Conservation (phyloP, 2,888 invertebrate genomes). For the Drosophila mayaguana region DNA sequence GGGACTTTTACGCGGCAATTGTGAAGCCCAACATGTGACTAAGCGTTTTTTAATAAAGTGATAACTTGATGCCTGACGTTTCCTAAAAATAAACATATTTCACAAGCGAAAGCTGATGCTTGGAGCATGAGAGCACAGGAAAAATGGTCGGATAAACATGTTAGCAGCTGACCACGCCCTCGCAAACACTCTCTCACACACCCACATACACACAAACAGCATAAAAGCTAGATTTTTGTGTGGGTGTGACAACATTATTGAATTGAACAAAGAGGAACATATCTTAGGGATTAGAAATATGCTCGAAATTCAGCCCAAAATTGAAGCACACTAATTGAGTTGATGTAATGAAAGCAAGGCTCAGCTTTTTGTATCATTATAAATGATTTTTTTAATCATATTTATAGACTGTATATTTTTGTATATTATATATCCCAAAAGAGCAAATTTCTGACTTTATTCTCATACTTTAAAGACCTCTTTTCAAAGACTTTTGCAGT, state of each 20-base stretch:
- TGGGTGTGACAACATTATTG: constrained; percentile 17
- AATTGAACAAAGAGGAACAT: background rate
- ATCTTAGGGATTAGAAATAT: background rate
- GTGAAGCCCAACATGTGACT: constrained; percentile 58
- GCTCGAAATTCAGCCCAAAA: background rate
- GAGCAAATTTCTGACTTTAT: too few relatives aligned
- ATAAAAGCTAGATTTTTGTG: constrained; percentile 5
- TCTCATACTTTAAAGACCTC: too few relatives aligned
- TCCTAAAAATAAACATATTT: constrained; percentile 71
- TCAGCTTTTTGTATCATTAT: too few relatives aligned
- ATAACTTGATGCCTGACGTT: constrained; percentile 77
- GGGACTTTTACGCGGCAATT: constrained; percentile 35
- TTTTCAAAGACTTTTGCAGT: background rate
- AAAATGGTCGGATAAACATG: constrained; percentile 42
- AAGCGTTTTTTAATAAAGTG: constrained; percentile 79
- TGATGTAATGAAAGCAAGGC: too few relatives aligned
- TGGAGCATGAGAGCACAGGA: constrained; percentile 14
- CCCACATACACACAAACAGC: background rate
- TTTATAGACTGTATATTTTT: too few relatives aligned
- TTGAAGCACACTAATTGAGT: background rate
- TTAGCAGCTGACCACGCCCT: constrained; percentile 42
- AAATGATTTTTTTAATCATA: too few relatives aligned
- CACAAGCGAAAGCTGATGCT: constrained; percentile 4
- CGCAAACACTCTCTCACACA: constrained; percentile 4
- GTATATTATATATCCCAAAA: too few relatives aligned